Percentiles rank a stretch among this genome's conserved stretches.
phyloP scores from a whole-genome alignment of 2,888 invertebrate genomes.

The Papilio protenor region DNA sequence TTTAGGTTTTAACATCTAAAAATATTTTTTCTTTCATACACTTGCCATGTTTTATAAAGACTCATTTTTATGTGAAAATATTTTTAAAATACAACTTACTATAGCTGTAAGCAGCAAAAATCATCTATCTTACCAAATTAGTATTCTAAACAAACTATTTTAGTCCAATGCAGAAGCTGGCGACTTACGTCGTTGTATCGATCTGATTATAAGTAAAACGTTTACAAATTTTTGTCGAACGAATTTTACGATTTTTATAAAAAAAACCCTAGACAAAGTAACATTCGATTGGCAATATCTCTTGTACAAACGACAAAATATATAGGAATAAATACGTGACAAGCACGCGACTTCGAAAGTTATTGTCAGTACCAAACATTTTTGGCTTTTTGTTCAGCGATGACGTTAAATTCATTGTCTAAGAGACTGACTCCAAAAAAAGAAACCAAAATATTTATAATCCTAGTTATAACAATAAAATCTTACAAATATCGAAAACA shows the following conservation, averaged over 20 bases:
- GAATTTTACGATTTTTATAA: background rate
- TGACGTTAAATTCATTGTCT: no score
- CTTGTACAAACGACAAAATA: no score
- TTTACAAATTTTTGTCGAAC: background rate
- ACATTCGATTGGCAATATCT: no score
- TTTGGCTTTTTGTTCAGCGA: no score
- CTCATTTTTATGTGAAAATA: no score
- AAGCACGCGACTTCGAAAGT: no score
- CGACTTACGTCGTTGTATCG: background rate
- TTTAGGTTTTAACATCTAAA: background rate
- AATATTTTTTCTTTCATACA: background rate
- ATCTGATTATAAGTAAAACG: background rate
- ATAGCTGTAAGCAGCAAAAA: background rate
- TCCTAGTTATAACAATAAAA: background rate
- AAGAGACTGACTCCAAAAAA: no score
- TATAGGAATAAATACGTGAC: no score
- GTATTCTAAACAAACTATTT: no score
- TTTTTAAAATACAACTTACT: background rate
- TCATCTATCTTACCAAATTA: background rate
- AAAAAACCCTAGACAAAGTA: no score
- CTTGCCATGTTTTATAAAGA: background rate
- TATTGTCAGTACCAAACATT: no score
- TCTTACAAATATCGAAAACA: background rate
- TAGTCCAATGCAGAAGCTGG: background rate
- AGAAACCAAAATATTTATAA: background rate